Percentiles rank a stretch among this genome's conserved stretches.
phyloP scores from a whole-genome alignment of 2,888 invertebrate genomes.

The Metopia argyrocephala region DNA sequence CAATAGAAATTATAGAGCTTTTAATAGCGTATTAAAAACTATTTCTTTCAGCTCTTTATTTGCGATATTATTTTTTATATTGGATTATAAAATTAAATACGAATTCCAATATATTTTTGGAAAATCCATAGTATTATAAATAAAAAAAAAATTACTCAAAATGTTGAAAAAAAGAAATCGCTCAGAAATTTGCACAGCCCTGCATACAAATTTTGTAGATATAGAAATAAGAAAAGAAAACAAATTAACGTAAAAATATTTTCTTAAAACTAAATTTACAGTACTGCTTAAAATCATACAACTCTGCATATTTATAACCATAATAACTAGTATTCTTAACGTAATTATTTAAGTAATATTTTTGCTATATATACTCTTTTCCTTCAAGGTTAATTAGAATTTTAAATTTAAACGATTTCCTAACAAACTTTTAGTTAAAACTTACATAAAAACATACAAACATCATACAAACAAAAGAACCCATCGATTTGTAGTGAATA shows the following conservation, averaged over 20 bases:
- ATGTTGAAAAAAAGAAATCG: conserved; percentile 30
- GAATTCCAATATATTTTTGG: too few species aligned
- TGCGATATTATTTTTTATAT: too few species aligned
- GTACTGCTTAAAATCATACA: conserved; percentile 46
- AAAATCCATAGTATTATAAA: conserved; percentile 24
- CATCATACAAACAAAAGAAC: conserved; percentile 25
- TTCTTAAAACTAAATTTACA: conserved; percentile 23
- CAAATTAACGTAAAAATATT: conserved; percentile 4
- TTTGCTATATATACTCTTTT: conserved; percentile 28
- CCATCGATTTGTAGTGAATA: conserved; percentile 48
- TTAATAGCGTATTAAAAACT: too few species aligned
- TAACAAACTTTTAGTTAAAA: background rate
- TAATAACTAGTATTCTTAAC: background rate
- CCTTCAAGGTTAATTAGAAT: background rate
- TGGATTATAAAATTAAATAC: too few species aligned
- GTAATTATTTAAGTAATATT: conserved; percentile 19
- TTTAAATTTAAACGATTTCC: background rate
- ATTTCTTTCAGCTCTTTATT: too few species aligned
- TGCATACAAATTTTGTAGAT: conserved; percentile 61
- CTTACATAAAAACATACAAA: background rate
- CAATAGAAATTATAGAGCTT: too few species aligned
- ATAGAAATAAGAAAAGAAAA: conserved; percentile 34
- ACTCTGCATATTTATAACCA: conserved; percentile 1
- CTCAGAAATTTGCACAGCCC: conserved; percentile 54
- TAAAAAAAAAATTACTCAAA: conserved; percentile 27